Conservation (phyloP, 2,888 invertebrate species). For the Volucella bombylans region DNA sequence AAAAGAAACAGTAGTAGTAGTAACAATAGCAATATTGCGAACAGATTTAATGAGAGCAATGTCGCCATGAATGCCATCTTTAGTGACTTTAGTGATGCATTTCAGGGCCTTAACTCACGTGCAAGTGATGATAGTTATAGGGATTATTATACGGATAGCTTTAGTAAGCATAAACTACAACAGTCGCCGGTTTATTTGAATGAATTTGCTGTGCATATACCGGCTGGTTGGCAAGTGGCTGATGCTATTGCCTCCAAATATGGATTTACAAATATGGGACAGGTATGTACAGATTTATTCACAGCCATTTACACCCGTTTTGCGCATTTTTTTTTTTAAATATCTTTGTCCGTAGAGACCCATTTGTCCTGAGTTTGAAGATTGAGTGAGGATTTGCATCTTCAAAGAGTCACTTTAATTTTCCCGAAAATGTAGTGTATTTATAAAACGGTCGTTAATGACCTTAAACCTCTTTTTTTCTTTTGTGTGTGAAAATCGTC, state of each 20-base stretch:
- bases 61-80: conserved; percentile 76
- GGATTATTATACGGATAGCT: conserved; percentile 73
- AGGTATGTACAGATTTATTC: conserved; percentile 85
- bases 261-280: conserved; percentile 93
- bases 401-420: too few relatives aligned
- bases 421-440: too few relatives aligned
- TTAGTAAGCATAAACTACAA: conserved; percentile 71
- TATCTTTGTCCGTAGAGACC: too few relatives aligned
- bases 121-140: conserved; percentile 75
- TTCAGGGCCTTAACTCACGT: conserved; percentile 73
- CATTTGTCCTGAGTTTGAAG: too few relatives aligned
- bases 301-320: too few relatives aligned
- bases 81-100: conserved; percentile 77
- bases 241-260: conserved; percentile 90
- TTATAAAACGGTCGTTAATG: too few relatives aligned
- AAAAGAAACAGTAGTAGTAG: conserved; percentile 32
- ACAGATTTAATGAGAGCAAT: conserved; percentile 56
- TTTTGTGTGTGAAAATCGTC: too few relatives aligned
- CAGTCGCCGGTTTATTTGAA: conserved; percentile 86
- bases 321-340: too few relatives aligned
- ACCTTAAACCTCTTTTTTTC: too few relatives aligned
- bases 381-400: too few relatives aligned
- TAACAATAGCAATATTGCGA: conserved; percentile 25
- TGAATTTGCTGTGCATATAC: conserved; percentile 93
- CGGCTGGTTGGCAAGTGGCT: conserved; percentile 88